Evolutionary conservation across 2,797 vertebrate genomes (phyloP).

Genomic region (Phoeniculus purpureus): DNA sequence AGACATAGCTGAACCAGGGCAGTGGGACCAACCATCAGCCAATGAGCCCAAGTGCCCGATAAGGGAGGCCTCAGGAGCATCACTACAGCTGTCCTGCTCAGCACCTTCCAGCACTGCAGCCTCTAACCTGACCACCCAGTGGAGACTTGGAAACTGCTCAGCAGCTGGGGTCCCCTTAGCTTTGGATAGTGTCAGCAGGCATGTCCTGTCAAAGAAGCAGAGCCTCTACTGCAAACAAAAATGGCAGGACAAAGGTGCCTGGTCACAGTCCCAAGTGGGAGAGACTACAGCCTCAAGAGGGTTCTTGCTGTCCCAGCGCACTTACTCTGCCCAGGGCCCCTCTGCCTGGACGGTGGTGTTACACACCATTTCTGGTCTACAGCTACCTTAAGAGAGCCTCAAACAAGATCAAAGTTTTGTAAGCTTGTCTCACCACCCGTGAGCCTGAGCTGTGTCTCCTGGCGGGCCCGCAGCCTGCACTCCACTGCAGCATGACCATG

Average conservation of each 20-base stretch:
- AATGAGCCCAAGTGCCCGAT: rapidly evolving
- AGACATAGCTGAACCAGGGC: not conserved
- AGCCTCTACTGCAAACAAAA: not conserved
- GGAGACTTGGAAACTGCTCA: not conserved
- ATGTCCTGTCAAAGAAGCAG: not conserved
- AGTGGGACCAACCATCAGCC: not conserved
- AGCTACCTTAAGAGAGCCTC: not conserved
- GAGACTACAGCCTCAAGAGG: not conserved
- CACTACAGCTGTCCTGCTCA: not conserved
- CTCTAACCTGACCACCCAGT: not conserved
- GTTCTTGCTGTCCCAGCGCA: rapidly evolving
- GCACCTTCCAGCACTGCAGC: not conserved
- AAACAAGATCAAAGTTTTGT: not conserved
- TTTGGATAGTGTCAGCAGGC: not conserved
- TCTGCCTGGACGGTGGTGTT: not conserved
- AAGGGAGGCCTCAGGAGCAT: not conserved
- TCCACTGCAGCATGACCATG: slow-evolving; percentile 84
- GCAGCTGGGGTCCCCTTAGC: not conserved
- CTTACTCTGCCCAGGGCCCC: not conserved
- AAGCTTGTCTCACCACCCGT: slow-evolving; percentile 80
- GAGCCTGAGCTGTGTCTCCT: slow-evolving; percentile 78
- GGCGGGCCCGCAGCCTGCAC: slow-evolving; percentile 82
- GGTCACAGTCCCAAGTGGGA: not conserved
- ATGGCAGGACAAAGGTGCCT: not conserved
- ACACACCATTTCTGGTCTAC: not conserved